Evolutionary conservation across 1,140 invertebrate genomes (phyloP), one percentile per base, ranked within the genome.

Genomic region (Dinoponera quadriceps): DNA sequence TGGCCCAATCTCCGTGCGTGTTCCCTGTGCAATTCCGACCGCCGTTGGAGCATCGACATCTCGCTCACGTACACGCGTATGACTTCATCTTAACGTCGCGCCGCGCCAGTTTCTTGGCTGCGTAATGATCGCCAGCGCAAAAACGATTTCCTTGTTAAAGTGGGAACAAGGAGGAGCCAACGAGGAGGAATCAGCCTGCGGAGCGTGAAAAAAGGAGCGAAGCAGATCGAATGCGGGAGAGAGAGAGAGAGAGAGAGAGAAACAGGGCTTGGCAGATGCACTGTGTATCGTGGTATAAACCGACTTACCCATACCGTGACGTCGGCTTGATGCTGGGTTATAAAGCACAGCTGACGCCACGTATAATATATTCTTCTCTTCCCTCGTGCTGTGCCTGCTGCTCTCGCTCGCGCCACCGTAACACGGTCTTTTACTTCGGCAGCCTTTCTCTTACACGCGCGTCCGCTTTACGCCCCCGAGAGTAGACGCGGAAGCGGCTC

Each of bases 291-390:
- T 48, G 85, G 54, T 86, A 86, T 91, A 91, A 89, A 89, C 87
- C 86, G 84, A 90, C 85, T 44, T 89, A 89, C 86, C 84, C 82
- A 82, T 65, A 88, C 84, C 83, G 72, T 88, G 84, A 89, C 73
- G 82, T 81, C 33, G 38, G 78, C 82, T 87, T 85, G 90, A 90
- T 88, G 89, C 84, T 83, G 77, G 87, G 90, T 85, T 90, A 90
- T 92, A 91, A 91, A 91, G 86, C 83, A 90, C 91, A 92, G 91
- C 91, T 92, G 91, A 91, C 91, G 89, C 88, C 85, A 82, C 78
- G 81, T 90, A 88, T 91, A 91, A 91, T 91, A 86, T 91, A 91
- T 91, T 91, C 90, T 91, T 90, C 90, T 90, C 82, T 84, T 57
- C 51, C 48, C 38, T 1, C 68, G 18, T 65, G 63, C 78, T 82